Evolutionary conservation across 2,113 vertebrate genomes (phyloP), one percentile per base, ranked within the genome.

Genomic region (Thymallus thymallus): DNA sequence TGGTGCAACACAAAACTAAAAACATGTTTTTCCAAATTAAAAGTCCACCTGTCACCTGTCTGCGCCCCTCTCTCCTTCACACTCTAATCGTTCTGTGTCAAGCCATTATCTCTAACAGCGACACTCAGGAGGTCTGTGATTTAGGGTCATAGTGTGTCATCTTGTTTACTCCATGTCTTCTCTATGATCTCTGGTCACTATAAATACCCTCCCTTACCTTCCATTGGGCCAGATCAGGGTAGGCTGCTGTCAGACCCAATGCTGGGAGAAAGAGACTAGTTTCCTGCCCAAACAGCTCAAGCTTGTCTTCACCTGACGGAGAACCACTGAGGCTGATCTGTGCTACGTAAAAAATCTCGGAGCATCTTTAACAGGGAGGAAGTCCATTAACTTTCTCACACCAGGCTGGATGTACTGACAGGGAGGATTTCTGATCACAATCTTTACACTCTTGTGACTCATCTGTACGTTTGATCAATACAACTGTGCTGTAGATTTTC

Each of bases 131-230:
- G 87, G 74, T 51, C 58, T 72, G 58, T 69, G 0, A 77, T 81
- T 84, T 76, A 30, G 14, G 46, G 14, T 29, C 65, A 12, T 32
- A 55, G 22, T 29, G 30, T 79, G 74, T 85, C 79, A 84, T 74
- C 72, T 68, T 12, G 72, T 83, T 71, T 61, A 51, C 69, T 48
- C 16, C 6, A 6, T 70, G 16, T 74, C 20, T 69, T 23, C 45
- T 55, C 75, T 75, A 66, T 10, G 4, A 20, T 78, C 65, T 67
- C 23, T 64, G 69, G 56, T 58, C 6, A 6, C 69, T 81, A 89
- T 81, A 89, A 88, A 88, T 76, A 81, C 24, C 67, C 35, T 30
- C 22, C 78, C n/a, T 79, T 56, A 64, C 32, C 22, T 7, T 32
- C 45, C 3, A 74, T 24, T 24, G 68, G 70, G 48, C n/a, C 72